Conservation (phyloP, 1,140 invertebrate species). For the Bursaphelenchus mucronatus region DNA sequence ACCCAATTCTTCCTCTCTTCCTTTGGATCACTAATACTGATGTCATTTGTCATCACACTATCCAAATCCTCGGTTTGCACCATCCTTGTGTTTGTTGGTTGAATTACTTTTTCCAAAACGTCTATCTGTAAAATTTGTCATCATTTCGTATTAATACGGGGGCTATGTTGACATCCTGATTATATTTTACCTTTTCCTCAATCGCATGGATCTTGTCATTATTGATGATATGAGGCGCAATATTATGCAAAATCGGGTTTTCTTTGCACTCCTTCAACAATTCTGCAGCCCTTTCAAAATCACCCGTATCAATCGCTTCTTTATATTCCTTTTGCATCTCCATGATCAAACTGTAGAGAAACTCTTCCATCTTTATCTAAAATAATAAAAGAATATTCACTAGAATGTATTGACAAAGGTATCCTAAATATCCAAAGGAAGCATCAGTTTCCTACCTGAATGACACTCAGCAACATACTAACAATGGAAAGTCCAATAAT, state of each 20-base stretch:
- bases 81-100: conserved; percentile 48
- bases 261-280: conserved; percentile 43
- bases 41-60: no score
- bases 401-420: no score
- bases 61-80: conserved; percentile 48
- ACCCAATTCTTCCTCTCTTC: no score
- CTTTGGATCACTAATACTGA: no score
- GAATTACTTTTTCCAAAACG: conserved; percentile 42
- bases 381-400: background rate
- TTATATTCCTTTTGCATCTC: conserved; percentile 57
- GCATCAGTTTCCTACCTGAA: conserved; percentile 25
- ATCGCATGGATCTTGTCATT: conserved; percentile 52
- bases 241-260: conserved; percentile 49
- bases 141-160: background rate
- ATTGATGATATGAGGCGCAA: conserved; percentile 50
- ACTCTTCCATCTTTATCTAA: conserved; percentile 61
- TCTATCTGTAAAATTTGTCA: conserved; percentile 32
- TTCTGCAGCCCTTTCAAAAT: conserved; percentile 28
- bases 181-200: conserved; percentile 36
- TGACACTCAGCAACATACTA: conserved; percentile 55
- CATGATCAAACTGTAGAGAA: conserved; percentile 55
- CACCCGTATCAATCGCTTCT: conserved; percentile 41
- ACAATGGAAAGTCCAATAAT: conserved; percentile 60
- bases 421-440: conserved; percentile 35
- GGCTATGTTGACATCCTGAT: no score